Percentiles rank a stretch among this genome's conserved stretches.
Evolutionary conservation across 2,113 vertebrate genomes (phyloP).

Genomic region (Sakesphorus luctuosus): DNA sequence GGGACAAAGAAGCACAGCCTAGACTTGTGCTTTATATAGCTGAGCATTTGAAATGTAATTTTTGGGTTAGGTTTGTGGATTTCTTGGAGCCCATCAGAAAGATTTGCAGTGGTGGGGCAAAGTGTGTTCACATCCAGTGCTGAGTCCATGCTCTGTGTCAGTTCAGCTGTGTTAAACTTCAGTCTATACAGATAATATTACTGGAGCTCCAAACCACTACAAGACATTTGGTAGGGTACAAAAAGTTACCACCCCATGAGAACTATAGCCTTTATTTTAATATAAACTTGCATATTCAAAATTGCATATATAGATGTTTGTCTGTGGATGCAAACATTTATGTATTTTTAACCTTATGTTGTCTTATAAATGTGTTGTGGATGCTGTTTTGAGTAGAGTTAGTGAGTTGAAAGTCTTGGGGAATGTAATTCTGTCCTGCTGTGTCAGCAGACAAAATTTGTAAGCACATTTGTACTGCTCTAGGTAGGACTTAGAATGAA

Average conservation of each 20-base stretch:
- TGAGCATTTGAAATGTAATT: neutral
- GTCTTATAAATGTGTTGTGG: neutral
- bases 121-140: rapidly evolving
- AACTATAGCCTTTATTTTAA: neutral
- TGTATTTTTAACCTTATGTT: neutral
- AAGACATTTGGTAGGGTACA: neutral
- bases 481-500: neutral
- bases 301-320: neutral
- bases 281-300: neutral
- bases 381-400: neutral
- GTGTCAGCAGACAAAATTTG: neutral
- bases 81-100: neutral
- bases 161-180: neutral
- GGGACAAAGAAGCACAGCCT: neutral
- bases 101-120: neutral
- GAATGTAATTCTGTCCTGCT: neutral
- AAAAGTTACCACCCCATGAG: neutral
- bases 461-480: neutral
- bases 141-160: neutral
- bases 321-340: neutral
- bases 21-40: neutral
- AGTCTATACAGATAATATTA: neutral
- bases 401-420: neutral
- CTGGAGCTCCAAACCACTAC: neutral
- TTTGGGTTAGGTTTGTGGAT: neutral